These are phyloP conservation scores for Brachymystax lenok DNA, from an alignment of 2,797 vertebrate species.

Conservation along the genomic window DNA sequence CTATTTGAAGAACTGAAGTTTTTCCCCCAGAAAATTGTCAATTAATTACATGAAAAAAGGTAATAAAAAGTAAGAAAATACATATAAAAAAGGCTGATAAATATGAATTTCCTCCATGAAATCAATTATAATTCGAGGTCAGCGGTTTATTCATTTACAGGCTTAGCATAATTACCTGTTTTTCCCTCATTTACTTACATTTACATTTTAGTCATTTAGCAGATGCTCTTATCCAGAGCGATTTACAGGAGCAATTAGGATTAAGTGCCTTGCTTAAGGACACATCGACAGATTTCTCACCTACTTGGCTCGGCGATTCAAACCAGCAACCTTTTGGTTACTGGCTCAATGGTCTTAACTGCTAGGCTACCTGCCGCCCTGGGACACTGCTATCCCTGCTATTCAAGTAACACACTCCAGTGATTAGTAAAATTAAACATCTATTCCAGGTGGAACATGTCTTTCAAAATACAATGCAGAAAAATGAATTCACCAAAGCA, in stretches of 20 bases:
- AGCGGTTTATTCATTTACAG: constrained; percentile 78
- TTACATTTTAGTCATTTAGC: constrained; percentile 48
- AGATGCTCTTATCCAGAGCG: too few relatives aligned
- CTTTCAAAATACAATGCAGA: constrained; percentile 49
- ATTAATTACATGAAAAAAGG: constrained; percentile 73
- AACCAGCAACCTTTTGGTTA: too few relatives aligned
- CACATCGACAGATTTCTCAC: too few relatives aligned
- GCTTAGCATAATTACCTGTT: constrained; percentile 83
- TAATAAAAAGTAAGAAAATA: constrained; percentile 63
- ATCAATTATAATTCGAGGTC: constrained; percentile 79
- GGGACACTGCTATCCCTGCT: constrained; percentile 70
- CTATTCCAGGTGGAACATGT: constrained; percentile 65
- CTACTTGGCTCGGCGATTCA: too few relatives aligned
- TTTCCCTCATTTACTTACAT: constrained; percentile 79
- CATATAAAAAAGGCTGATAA: constrained; percentile 66
- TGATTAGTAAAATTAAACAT: constrained; percentile 79
- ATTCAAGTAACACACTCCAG: constrained; percentile 67
- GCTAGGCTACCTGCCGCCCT: constrained; percentile 18
- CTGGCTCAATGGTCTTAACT: too few relatives aligned
- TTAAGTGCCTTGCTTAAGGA: too few relatives aligned
- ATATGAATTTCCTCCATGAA: constrained; percentile 70
- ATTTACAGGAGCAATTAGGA: too few relatives aligned
- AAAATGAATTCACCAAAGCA: constrained; percentile 67
- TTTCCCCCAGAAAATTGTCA: constrained; percentile 31
- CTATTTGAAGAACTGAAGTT: constrained; percentile 37